These are phyloP conservation scores for Entelurus aequoreus DNA, from an alignment of 2,113 vertebrate genomes.

Conservation along the genomic window DNA sequence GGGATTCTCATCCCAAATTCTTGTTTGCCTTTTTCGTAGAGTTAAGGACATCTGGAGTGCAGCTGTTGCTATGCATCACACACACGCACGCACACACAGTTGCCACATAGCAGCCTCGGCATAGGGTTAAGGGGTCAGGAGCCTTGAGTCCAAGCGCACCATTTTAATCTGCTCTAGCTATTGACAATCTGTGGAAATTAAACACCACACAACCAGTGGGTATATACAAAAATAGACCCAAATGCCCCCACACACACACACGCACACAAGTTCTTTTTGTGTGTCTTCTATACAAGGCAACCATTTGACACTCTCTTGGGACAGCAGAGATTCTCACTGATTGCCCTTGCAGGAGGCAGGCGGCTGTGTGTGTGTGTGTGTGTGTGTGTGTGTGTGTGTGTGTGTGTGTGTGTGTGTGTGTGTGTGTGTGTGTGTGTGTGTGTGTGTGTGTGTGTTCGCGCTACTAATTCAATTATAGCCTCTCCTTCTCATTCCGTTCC, in stretches of 20 bases:
- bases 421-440: not conserved
- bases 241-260: conserved; percentile 18
- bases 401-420: not conserved
- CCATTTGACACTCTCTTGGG: conserved; percentile 45
- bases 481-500: conserved; percentile 22
- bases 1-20: conserved; percentile 22
- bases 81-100: conserved; percentile 9
- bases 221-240: conserved; percentile 29
- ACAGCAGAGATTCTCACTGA: conserved; percentile 54
- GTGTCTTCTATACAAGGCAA: conserved; percentile 64
- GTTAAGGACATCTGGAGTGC: conserved; percentile 60
- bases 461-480: conserved; percentile 54
- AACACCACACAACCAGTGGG: conserved; percentile 40
- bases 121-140: conserved; percentile 50
- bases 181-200: conserved; percentile 52
- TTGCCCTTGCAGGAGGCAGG: conserved; percentile 29
- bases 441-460: not conserved
- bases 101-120: conserved; percentile 20
- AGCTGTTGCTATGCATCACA: conserved; percentile 59
- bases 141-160: conserved; percentile 38
- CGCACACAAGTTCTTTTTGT: conserved; percentile 14
- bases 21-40: conserved; percentile 1
- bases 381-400: not conserved
- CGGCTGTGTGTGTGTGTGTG: not conserved
- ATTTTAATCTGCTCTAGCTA: conserved; percentile 48